Evolutionary conservation across 2,888 invertebrate genomes (phyloP).

Genomic region (Palloptera scutellata): DNA sequence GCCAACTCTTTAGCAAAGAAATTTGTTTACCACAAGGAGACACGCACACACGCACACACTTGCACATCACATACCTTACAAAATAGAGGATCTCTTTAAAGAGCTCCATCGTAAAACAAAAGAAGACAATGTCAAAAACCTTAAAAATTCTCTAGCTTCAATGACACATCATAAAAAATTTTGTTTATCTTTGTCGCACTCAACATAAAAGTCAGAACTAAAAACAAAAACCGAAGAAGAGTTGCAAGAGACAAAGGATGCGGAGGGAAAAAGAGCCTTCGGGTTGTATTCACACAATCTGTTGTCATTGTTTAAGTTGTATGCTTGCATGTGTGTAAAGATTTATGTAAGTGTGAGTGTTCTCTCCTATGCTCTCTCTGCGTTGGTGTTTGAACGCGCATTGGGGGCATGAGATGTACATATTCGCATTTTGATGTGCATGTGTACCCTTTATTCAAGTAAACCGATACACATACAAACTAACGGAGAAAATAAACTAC

Average conservation of each 20-base stretch:
- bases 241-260: not conserved
- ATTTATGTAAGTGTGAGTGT: not conserved
- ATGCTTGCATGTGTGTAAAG: not conserved
- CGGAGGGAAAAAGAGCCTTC: not conserved
- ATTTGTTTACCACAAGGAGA: too few species aligned
- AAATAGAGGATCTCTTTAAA: too few species aligned
- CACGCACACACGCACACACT: too few species aligned
- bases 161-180: slow-evolving; percentile 7
- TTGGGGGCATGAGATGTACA: too few species aligned
- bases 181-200: not conserved
- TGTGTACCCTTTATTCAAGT: too few species aligned
- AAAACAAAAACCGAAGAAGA: not conserved
- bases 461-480: too few species aligned
- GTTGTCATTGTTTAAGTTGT: slow-evolving; percentile 1
- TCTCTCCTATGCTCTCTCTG: not conserved
- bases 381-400: not conserved
- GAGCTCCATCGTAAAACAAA: too few species aligned
- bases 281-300: not conserved
- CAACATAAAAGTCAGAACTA: not conserved
- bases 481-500: too few species aligned
- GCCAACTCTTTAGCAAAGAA: too few species aligned
- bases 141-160: slow-evolving; percentile 3
- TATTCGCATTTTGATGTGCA: too few species aligned
- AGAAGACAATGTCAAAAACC: slow-evolving; percentile 3
- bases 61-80: too few species aligned